Evolutionary conservation across 2,113 vertebrate genomes (phyloP).

Genomic region (Brevimyrus niger): DNA sequence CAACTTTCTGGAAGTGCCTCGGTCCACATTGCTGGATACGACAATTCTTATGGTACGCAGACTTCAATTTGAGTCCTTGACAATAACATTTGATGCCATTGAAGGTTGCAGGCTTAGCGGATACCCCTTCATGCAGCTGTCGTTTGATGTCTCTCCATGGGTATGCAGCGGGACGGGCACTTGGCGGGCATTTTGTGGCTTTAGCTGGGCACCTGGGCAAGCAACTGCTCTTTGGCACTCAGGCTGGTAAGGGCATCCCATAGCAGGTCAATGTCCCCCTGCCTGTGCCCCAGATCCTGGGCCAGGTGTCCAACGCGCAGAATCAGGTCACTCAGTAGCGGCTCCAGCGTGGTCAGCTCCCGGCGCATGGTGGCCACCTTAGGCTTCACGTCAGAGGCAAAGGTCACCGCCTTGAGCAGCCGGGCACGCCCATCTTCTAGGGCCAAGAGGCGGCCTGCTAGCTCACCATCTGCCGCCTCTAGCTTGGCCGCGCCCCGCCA

Average conservation of each 20-base stretch:
- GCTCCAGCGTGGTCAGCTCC: conserved; percentile 71
- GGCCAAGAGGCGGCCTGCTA: conserved; percentile 61
- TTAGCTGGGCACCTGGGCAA: conserved; percentile 7
- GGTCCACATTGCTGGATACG: not conserved
- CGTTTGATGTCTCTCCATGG: not conserved
- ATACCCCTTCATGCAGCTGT: not conserved
- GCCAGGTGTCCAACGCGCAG: conserved; percentile 75
- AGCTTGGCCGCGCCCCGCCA: conserved; percentile 62
- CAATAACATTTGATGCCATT: not conserved
- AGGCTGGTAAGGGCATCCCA: conserved; percentile 64
- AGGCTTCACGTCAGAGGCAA: conserved; percentile 84
- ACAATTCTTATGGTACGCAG: not conserved
- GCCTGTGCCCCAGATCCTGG: conserved; percentile 63
- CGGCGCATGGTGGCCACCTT: conserved; percentile 73
- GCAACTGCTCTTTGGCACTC: conserved; percentile 49
- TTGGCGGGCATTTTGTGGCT: not conserved
- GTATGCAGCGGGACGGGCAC: not conserved
- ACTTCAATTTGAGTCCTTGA: not conserved
- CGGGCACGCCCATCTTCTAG: conserved; percentile 79
- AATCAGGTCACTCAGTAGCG: conserved; percentile 73
- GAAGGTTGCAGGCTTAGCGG: not conserved
- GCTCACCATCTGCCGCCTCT: conserved; percentile 46
- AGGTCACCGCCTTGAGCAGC: conserved; percentile 70
- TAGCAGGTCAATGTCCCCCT: conserved; percentile 69
- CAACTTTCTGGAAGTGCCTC: not conserved